phyloP scores from a whole-genome alignment of 2,797 vertebrate genomes.

The Argya squamiceps region DNA sequence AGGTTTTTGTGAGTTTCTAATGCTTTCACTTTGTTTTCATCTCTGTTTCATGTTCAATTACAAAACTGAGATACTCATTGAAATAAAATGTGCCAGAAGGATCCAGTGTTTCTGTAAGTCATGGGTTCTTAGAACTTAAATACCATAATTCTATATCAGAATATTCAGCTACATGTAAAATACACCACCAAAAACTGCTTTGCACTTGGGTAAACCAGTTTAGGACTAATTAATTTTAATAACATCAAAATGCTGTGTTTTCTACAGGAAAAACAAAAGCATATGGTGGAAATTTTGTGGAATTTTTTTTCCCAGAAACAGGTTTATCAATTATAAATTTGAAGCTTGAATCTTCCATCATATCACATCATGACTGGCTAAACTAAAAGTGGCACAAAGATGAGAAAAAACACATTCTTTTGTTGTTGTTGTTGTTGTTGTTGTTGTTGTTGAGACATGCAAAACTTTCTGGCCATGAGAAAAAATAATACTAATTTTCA shows the following conservation, averaged over 20 bases:
- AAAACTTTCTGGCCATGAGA: neutral
- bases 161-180: neutral
- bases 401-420: neutral
- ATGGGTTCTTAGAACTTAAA: neutral
- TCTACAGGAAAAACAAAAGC: accelerated
- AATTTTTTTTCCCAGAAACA: neutral
- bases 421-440: no score
- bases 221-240: neutral
- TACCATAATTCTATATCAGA: neutral
- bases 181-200: neutral
- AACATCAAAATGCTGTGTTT: neutral
- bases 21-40: neutral
- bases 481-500: neutral
- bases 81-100: neutral
- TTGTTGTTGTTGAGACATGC: neutral
- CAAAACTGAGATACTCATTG: neutral
- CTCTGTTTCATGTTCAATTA: neutral
- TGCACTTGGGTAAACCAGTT: neutral
- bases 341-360: neutral
- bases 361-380: neutral
- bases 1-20: neutral
- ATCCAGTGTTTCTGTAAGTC: neutral
- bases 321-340: neutral
- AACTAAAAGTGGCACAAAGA: neutral
- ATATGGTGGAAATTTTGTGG: neutral